Evolutionary conservation across 2,797 vertebrate species (phyloP).

Genomic region (Muscicapa comitata): DNA sequence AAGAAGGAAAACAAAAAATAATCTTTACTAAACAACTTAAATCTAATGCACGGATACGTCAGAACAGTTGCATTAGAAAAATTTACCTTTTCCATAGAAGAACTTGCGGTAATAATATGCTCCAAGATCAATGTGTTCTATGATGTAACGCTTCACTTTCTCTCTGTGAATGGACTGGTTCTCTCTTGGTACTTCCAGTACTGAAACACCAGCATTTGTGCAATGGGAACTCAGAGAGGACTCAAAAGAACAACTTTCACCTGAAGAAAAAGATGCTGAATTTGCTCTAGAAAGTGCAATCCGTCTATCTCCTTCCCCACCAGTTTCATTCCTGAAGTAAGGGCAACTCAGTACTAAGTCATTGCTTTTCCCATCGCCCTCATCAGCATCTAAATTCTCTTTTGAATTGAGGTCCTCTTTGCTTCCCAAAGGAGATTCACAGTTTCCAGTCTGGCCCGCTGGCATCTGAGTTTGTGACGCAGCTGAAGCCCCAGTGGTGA

Average conservation of each 20-base stretch:
- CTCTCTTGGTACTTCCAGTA: slow-evolving; percentile 93
- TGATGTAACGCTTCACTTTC: slow-evolving; percentile 97
- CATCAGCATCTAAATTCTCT: slow-evolving; percentile 89
- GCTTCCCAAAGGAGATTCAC: slow-evolving; percentile 90
- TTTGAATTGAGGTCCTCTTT: slow-evolving; percentile 94
- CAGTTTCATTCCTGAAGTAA: slow-evolving; percentile 95
- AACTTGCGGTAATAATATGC: slow-evolving; percentile 97
- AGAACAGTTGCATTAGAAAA: not conserved
- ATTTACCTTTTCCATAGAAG: slow-evolving; percentile 96
- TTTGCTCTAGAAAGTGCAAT: slow-evolving; percentile 91
- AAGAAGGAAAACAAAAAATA: not conserved
- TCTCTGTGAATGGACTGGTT: slow-evolving; percentile 94
- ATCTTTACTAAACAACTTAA: not conserved
- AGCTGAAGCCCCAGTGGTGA: slow-evolving; percentile 93
- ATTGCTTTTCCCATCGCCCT: slow-evolving; percentile 94
- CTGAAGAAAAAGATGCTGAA: slow-evolving; percentile 79
- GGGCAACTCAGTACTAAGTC: slow-evolving; percentile 87
- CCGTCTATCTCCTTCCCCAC: slow-evolving; percentile 90
- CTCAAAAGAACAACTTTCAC: slow-evolving; percentile 93
- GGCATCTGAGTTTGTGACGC: slow-evolving; percentile 82
- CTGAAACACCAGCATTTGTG: slow-evolving; percentile 96
- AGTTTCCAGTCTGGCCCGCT: slow-evolving; percentile 69
- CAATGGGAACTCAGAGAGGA: slow-evolving; percentile 97
- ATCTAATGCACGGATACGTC: not conserved
- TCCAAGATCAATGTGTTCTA: slow-evolving; percentile 96